Evolutionary conservation across 2,113 vertebrate species (phyloP).

Genomic region (Eidolon helvum): DNA sequence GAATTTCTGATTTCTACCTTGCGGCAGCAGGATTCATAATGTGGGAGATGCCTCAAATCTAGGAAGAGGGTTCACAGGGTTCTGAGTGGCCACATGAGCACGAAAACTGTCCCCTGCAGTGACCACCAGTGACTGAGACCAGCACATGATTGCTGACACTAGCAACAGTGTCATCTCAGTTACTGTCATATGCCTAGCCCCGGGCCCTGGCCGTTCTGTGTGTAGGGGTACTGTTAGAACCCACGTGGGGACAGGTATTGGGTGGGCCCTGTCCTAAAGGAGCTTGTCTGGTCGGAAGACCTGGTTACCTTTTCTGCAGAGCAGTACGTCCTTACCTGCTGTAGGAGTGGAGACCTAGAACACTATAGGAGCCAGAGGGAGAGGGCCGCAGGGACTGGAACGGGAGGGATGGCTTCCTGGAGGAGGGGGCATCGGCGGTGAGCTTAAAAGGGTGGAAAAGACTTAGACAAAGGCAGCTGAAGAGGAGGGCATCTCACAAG

Average conservation of each 20-base stretch:
- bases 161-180: background rate
- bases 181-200: background rate
- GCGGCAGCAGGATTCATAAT: background rate
- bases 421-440: background rate
- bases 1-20: background rate
- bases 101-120: background rate
- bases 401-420: background rate
- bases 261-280: background rate
- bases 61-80: background rate
- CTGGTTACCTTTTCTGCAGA: background rate
- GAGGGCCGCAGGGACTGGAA: accelerated
- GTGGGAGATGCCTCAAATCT: background rate
- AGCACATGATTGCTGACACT: background rate
- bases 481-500: background rate
- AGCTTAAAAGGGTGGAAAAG: background rate
- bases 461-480: background rate
- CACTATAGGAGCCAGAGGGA: background rate
- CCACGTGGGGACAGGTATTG: background rate
- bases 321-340: background rate
- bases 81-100: background rate
- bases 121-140: background rate
- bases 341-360: too few species aligned
- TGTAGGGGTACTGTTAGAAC: background rate
- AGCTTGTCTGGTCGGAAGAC: background rate
- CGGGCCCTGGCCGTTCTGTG: background rate